A percentile compares a stretch with the other conserved stretches of the same genome.
phyloP scores from a whole-genome alignment of 2,888 invertebrate species.

The Carcina quercana region DNA sequence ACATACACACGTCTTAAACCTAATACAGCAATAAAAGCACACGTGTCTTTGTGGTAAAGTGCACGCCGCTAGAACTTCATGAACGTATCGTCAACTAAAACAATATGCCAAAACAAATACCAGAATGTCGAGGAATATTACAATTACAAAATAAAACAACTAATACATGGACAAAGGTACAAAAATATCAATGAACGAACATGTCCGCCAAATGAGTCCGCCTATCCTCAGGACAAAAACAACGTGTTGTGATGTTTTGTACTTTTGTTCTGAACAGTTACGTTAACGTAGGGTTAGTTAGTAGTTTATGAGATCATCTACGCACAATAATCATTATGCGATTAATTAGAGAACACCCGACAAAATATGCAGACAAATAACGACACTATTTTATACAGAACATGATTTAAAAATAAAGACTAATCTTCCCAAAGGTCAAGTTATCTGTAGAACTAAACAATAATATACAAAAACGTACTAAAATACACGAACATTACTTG shows the following conservation, averaged over 20 bases:
- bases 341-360: conserved; percentile 64
- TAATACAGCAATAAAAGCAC: conserved; percentile 72
- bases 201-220: conserved; percentile 37
- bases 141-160: conserved; percentile 45
- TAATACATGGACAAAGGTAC: conserved; percentile 66
- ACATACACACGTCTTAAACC: conserved; percentile 72
- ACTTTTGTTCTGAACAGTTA: conserved; percentile 61
- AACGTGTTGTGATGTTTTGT: conserved; percentile 49
- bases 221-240: conserved; percentile 19
- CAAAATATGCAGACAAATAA: conserved; percentile 68
- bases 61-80: conserved; percentile 29
- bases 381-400: conserved; percentile 54
- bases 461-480: conserved; percentile 61
- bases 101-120: conserved; percentile 54
- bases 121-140: conserved; percentile 54
- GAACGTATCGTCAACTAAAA: conserved; percentile 30
- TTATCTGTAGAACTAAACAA: conserved; percentile 52
- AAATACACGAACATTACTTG: conserved; percentile 53
- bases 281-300: conserved; percentile 60
- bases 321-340: conserved; percentile 56
- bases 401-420: conserved; percentile 43
- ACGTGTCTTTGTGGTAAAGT: conserved; percentile 52
- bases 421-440: conserved; percentile 43
- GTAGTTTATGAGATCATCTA: conserved; percentile 72
- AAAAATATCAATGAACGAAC: conserved; percentile 58